Evolutionary conservation across 2,888 invertebrate species (phyloP).

Genomic region (Euplagia quadripunctaria): DNA sequence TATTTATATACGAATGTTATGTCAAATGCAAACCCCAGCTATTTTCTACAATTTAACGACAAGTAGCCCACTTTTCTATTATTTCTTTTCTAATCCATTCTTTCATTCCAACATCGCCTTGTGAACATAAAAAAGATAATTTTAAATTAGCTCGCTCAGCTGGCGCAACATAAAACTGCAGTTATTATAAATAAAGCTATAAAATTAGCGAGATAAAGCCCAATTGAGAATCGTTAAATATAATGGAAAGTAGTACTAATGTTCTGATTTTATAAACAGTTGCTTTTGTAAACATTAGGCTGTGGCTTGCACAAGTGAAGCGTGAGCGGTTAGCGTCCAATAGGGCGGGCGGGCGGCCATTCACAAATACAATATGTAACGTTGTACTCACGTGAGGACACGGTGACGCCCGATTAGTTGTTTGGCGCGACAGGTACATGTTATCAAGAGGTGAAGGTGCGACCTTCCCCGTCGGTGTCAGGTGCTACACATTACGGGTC

Average conservation of each 20-base stretch:
- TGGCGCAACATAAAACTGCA: conserved; percentile 27
- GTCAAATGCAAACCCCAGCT: not conserved
- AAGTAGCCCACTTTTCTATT: not conserved
- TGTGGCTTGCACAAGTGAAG: not conserved
- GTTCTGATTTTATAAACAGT: conserved; percentile 8
- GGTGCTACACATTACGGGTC: too few species aligned
- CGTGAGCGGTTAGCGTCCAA: not conserved
- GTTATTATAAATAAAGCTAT: conserved; percentile 23
- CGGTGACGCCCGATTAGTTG: too few species aligned
- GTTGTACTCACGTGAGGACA: too few species aligned
- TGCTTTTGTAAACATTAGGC: not conserved
- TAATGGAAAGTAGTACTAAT: conserved; percentile 19
- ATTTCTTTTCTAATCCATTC: not conserved
- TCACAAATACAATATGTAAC: not conserved
- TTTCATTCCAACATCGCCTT: not conserved
- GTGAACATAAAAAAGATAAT: conserved; percentile 16
- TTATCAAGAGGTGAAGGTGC: too few species aligned
- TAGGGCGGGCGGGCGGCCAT: not conserved
- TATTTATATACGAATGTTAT: not conserved
- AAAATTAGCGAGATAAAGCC: conserved; percentile 29
- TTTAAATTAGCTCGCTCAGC: conserved; percentile 21
- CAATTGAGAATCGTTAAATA: conserved; percentile 33
- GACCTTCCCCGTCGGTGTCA: too few species aligned
- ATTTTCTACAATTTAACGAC: not conserved
- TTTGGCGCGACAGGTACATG: too few species aligned